Evolutionary conservation across 2,113 vertebrate genomes (phyloP).

Genomic region (Cryptotis parvus): DNA sequence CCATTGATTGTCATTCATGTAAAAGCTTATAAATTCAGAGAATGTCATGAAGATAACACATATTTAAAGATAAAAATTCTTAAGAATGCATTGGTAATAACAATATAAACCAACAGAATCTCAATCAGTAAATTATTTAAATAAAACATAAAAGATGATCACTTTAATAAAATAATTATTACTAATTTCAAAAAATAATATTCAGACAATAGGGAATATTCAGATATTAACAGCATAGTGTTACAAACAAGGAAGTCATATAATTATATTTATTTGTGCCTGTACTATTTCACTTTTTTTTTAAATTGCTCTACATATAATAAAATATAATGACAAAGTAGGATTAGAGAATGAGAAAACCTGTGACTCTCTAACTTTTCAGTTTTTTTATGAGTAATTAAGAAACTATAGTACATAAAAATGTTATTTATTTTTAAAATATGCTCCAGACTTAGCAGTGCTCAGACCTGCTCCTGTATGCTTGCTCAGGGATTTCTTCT

Average conservation of each 20-base stretch:
- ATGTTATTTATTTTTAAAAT: too few relatives aligned
- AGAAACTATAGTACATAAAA: background rate
- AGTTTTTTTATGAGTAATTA: background rate
- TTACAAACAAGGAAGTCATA: background rate
- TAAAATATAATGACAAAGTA: background rate
- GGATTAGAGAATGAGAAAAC: background rate
- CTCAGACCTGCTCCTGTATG: too few relatives aligned
- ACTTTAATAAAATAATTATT: constrained; percentile 55
- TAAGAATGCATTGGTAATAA: too few relatives aligned
- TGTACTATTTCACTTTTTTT: background rate
- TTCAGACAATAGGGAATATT: constrained; percentile 5
- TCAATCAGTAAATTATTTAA: too few relatives aligned
- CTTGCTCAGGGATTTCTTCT: too few relatives aligned
- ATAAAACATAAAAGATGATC: background rate
- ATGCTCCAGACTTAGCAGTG: too few relatives aligned
- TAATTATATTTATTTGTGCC: background rate
- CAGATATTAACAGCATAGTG: background rate
- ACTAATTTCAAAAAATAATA: background rate
- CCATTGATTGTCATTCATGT: constrained; percentile 40
- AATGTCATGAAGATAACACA: constrained; percentile 34
- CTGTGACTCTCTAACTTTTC: background rate
- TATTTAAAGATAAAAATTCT: constrained; percentile 6
- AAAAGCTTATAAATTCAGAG: constrained; percentile 48
- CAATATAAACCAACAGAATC: too few relatives aligned
- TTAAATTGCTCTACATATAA: background rate